Evolutionary conservation across 2,797 vertebrate species (phyloP).

Genomic region (Falco novaeseelandiae): DNA sequence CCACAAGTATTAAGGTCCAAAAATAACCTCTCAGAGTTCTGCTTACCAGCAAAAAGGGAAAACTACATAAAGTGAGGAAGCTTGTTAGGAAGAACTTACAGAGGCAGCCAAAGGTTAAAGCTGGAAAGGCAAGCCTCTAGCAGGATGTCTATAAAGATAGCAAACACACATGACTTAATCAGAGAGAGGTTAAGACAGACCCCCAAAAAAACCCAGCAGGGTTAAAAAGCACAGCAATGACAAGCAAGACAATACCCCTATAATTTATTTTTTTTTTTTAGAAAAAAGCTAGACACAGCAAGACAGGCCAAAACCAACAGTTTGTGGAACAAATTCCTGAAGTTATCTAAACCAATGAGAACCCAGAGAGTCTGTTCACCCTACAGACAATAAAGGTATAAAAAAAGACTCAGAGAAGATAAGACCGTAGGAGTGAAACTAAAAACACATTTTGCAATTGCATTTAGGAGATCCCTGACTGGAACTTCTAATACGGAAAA

Average conservation of each 20-base stretch:
- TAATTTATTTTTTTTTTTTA: no score
- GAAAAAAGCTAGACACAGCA: neutral
- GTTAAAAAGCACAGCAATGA: neutral
- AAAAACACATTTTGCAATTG: neutral
- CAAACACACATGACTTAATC: neutral
- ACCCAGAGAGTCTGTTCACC: neutral
- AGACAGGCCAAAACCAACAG: conserved; percentile 50
- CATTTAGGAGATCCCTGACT: neutral
- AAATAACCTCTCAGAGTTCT: neutral
- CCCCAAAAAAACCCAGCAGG: neutral
- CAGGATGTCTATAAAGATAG: conserved; percentile 45
- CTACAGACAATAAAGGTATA: neutral
- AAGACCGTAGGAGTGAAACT: neutral
- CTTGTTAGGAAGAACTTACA: conserved; percentile 11
- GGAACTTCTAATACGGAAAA: neutral
- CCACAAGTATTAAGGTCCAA: neutral
- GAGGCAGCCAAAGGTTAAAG: conserved; percentile 46
- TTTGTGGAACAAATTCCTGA: conserved; percentile 48
- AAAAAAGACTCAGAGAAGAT: conserved; percentile 16
- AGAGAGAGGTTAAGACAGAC: neutral
- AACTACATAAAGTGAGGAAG: neutral
- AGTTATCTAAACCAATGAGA: conserved; percentile 41
- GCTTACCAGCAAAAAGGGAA: conserved; percentile 1
- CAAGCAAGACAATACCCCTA: neutral
- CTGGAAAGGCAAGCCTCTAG: neutral